A percentile compares a stretch with the other conserved stretches of the same genome.
Evolutionary conservation across 2,113 vertebrate genomes (phyloP).

Genomic region (Riparia riparia): DNA sequence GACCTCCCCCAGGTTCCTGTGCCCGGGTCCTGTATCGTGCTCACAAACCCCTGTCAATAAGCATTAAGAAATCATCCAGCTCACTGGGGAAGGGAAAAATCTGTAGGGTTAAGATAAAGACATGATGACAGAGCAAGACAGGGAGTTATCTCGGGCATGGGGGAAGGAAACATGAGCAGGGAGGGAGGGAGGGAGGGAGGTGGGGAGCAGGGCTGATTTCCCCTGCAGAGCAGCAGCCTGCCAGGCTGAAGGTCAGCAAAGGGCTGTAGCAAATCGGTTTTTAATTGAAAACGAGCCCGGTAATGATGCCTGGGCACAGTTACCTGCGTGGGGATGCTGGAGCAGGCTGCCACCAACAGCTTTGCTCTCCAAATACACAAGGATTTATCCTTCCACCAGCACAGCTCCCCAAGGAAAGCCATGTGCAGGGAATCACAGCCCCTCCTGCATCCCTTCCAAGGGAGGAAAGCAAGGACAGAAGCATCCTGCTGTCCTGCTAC

Average conservation of each 20-base stretch:
- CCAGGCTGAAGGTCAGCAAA: slow-evolving; percentile 40
- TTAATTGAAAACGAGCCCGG: slow-evolving; percentile 21
- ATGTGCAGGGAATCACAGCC: background rate
- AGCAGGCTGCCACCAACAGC: background rate
- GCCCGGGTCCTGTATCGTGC: rapidly evolving
- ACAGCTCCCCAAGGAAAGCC: background rate
- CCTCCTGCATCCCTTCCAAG: background rate
- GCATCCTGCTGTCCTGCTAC: background rate
- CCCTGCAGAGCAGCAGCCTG: background rate
- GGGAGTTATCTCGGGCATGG: background rate
- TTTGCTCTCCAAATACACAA: rapidly evolving
- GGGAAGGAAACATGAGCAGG: background rate
- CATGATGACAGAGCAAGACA: slow-evolving; percentile 56
- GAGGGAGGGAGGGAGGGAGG: background rate
- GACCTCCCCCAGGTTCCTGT: background rate
- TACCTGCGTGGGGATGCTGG: background rate
- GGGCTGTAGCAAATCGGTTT: slow-evolving; percentile 6
- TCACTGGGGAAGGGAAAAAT: background rate
- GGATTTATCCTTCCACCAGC: background rate
- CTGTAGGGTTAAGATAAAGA: slow-evolving; percentile 55
- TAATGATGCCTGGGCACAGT: background rate
- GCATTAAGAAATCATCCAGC: slow-evolving; percentile 39
- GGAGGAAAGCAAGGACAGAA: background rate
- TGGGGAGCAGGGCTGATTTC: background rate
- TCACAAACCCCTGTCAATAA: slow-evolving; percentile 11